phyloP scores from a whole-genome alignment of 2,797 vertebrate genomes.

The Tragelaphus oryx region DNA sequence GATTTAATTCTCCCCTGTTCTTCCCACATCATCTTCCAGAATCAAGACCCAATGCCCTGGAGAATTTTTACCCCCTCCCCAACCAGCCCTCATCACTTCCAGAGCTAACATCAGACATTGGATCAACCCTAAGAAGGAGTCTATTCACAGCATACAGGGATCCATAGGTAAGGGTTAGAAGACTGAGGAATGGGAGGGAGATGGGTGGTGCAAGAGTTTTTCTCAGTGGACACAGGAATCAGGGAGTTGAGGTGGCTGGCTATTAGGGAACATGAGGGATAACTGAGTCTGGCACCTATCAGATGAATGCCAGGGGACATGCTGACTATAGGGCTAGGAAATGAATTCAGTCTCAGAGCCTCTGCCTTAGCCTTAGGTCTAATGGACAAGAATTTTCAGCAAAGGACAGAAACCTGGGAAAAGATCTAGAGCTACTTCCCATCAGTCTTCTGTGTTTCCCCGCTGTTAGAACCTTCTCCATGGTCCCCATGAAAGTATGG shows the following conservation, averaged over 20 bases:
- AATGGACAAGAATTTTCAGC: neutral
- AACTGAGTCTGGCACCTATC: neutral
- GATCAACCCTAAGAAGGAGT: constrained; percentile 81
- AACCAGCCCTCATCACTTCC: neutral
- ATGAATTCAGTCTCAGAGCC: neutral
- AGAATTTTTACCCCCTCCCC: neutral
- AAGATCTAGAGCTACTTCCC: neutral
- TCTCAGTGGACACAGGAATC: neutral
- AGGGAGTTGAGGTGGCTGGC: neutral
- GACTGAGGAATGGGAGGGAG: neutral
- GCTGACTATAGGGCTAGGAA: neutral
- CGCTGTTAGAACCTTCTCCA: neutral
- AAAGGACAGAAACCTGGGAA: neutral
- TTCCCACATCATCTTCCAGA: constrained; percentile 35
- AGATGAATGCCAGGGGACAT: neutral
- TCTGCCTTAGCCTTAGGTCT: neutral
- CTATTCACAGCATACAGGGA: constrained; percentile 84
- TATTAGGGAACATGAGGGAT: neutral
- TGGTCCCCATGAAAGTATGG: neutral
- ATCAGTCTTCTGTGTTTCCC: neutral
- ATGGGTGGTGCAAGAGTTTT: neutral
- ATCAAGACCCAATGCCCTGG: constrained; percentile 27
- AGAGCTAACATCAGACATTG: constrained; percentile 76
- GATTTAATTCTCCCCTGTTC: neutral
- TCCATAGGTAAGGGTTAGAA: constrained; percentile 78